Percentiles rank a stretch among this genome's conserved stretches.
phyloP scores from a whole-genome alignment of 92 coral and sea anemone species.

The Umimayanthus chanpuru region DNA sequence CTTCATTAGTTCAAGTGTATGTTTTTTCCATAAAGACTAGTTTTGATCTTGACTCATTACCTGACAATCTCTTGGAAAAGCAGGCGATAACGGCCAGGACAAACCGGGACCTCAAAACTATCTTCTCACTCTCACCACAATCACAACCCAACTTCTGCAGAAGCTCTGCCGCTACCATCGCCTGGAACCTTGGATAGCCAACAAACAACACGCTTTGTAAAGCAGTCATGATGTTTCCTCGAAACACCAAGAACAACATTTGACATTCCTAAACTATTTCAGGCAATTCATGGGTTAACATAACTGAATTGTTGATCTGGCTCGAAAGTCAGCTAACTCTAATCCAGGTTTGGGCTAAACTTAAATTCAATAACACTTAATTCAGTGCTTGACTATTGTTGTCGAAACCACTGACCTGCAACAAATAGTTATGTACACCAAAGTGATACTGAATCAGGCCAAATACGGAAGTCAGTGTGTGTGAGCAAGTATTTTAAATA shows the following conservation, averaged over 20 bases:
- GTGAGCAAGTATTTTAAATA: neutral
- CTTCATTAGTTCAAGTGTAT: neutral
- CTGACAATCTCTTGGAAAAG: constrained; percentile 36
- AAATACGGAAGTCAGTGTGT: neutral
- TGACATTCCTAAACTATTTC: too few species aligned
- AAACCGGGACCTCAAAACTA: neutral
- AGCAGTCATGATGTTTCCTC: neutral
- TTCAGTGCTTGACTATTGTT: neutral
- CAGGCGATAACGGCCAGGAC: constrained; percentile 30
- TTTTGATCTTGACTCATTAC: neutral
- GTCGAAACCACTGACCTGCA: neutral
- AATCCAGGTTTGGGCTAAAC: neutral
- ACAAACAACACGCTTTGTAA: neutral
- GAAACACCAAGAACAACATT: neutral
- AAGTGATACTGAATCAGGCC: neutral
- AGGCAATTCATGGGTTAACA: neutral
- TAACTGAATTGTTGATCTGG: neutral
- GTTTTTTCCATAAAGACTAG: neutral
- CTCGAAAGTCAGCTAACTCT: neutral
- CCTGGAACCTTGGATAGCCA: constrained; percentile 28
- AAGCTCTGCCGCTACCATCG: neutral
- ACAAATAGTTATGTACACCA: neutral
- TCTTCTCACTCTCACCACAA: neutral
- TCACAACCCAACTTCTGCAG: constrained; percentile 11
- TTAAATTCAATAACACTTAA: too few species aligned